A percentile compares a stretch with the other conserved stretches of the same genome.
phyloP scores from a whole-genome alignment of 2,888 invertebrate genomes.

The Petrolisthes manimaculis region DNA sequence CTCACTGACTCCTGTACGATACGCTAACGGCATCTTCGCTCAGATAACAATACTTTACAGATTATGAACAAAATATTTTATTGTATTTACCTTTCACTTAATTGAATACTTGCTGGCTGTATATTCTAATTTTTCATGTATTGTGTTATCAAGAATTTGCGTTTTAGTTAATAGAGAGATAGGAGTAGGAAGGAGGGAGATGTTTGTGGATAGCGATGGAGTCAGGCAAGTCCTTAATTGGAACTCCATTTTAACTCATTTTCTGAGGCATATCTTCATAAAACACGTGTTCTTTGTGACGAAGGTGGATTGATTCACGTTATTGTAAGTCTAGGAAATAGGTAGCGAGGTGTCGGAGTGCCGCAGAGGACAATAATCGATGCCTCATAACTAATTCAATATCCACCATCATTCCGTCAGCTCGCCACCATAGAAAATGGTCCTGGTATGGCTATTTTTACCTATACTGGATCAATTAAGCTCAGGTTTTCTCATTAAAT shows the following conservation, averaged over 20 bases:
- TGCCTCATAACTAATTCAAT: slow-evolving; percentile 39
- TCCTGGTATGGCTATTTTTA: not conserved
- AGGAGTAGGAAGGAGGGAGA: too few relatives aligned
- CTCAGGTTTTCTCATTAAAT: not conserved
- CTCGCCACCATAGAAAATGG: slow-evolving; percentile 42
- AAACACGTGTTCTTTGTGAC: not conserved
- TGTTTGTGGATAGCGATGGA: not conserved
- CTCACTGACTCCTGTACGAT: too few relatives aligned
- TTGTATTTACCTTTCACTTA: too few relatives aligned
- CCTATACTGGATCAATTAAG: not conserved
- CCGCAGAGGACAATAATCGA: slow-evolving; percentile 36
- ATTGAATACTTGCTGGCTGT: too few relatives aligned
- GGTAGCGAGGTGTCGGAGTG: not conserved
- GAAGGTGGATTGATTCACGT: not conserved
- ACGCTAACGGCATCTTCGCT: too few relatives aligned
- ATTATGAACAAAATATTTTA: too few relatives aligned
- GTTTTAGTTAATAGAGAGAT: too few relatives aligned
- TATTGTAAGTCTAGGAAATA: not conserved
- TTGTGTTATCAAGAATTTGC: too few relatives aligned
- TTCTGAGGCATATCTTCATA: not conserved
- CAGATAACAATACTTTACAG: too few relatives aligned
- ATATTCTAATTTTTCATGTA: too few relatives aligned
- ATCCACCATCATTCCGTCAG: slow-evolving; percentile 38
- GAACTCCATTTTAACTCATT: not conserved
- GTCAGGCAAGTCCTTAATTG: not conserved